These are phyloP conservation scores for Calliopum simillimum DNA, from an alignment of 2,888 invertebrate species.

Conservation along the genomic window DNA sequence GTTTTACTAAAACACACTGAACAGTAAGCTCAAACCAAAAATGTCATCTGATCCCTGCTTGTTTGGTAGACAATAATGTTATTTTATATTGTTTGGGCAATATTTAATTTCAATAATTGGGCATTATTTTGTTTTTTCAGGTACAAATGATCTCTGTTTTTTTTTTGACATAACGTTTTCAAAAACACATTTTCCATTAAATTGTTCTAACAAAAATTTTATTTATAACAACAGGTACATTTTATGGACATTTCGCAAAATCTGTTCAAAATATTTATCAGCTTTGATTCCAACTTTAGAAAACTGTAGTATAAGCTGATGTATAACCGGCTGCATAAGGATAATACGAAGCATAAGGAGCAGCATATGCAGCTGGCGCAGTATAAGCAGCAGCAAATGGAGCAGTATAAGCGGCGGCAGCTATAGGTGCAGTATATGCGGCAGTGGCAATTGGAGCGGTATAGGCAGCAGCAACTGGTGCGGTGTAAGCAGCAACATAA, in stretches of 20 bases:
- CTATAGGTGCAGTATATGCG: constrained; percentile 44
- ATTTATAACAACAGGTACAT: background rate
- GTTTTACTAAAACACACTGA: too few species aligned
- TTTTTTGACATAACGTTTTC: too few species aligned
- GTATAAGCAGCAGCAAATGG: constrained; percentile 47
- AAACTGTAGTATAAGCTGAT: constrained; percentile 53
- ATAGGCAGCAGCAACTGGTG: constrained; percentile 56
- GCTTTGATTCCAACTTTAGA: constrained; percentile 44
- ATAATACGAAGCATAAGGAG: constrained; percentile 45
- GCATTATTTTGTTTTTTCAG: too few species aligned
- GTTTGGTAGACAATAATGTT: too few species aligned
- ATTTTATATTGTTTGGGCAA: too few species aligned
- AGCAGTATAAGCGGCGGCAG: constrained; percentile 50
- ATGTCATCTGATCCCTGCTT: too few species aligned
- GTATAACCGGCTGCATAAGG: constrained; percentile 53
- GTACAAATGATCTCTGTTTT: too few species aligned
- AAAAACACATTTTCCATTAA: constrained; percentile 5
- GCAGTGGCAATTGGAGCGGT: constrained; percentile 44
- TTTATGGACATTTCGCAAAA: background rate
- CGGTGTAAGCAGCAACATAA: constrained; percentile 66
- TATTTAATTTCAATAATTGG: too few species aligned
- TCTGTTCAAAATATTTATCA: background rate
- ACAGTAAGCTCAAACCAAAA: too few species aligned
- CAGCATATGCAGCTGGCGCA: constrained; percentile 35
- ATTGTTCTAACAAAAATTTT: constrained; percentile 6